phyloP scores from a whole-genome alignment of 2,888 invertebrate species.

The Dysmachus trigonus region DNA sequence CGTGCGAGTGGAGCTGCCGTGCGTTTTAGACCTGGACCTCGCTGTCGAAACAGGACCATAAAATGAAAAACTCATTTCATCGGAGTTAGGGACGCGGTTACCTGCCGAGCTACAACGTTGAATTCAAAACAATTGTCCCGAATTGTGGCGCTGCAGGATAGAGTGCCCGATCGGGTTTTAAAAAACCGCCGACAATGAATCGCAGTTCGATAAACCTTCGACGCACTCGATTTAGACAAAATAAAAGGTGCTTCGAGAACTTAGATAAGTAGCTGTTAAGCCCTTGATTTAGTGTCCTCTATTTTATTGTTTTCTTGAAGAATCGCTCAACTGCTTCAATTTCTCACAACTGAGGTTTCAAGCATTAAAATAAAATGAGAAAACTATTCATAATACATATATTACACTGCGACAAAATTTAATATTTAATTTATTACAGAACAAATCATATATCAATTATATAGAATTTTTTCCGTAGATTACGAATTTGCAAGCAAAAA shows the following conservation, averaged over 20 bases:
- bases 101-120: not conserved
- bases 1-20: not conserved
- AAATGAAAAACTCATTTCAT: not conserved
- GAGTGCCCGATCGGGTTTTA: not conserved
- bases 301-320: not conserved
- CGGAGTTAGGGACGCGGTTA: not conserved
- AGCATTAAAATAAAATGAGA: too few species aligned
- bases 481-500: too few species aligned
- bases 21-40: not conserved
- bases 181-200: not conserved
- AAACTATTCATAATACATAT: too few species aligned
- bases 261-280: too few species aligned
- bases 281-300: not conserved
- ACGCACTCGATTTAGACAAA: not conserved
- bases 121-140: conserved; percentile 15
- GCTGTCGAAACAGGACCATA: not conserved
- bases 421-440: too few species aligned
- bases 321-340: not conserved
- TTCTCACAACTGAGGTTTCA: too few species aligned
- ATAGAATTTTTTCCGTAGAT: too few species aligned
- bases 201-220: too few species aligned
- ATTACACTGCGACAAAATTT: too few species aligned
- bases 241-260: not conserved
- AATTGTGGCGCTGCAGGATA: not conserved
- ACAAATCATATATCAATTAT: too few species aligned